A percentile compares a stretch with the other conserved stretches of the same genome.
These are phyloP conservation scores for Philhelius pedissequus DNA, from an alignment of 2,888 invertebrate genomes.

Conservation along the genomic window DNA sequence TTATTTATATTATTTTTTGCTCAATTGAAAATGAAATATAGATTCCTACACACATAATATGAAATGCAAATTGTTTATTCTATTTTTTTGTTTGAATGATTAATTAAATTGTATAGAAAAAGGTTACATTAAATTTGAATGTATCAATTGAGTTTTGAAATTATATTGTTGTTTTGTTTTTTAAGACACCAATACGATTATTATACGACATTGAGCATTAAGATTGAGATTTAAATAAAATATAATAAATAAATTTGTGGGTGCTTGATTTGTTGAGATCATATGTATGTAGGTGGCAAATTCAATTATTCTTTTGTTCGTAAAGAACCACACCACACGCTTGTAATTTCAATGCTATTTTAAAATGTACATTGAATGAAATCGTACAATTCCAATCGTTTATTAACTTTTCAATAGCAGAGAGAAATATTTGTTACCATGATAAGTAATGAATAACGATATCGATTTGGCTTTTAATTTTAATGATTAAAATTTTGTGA, in stretches of 20 bases:
- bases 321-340: not conserved
- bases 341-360: not conserved
- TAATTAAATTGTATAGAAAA: constrained; percentile 27
- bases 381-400: not conserved
- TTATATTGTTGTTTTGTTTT: not conserved
- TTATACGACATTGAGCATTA: not conserved
- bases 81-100: not conserved
- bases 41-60: constrained; percentile 29
- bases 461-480: not conserved
- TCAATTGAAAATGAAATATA: not conserved
- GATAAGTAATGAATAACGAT: not conserved
- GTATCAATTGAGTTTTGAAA: not conserved
- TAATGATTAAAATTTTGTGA: too few species aligned
- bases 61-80: constrained; percentile 46
- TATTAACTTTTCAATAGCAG: not conserved
- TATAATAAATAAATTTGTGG: constrained; percentile 18
- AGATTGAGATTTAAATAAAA: constrained; percentile 24
- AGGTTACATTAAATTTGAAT: not conserved
- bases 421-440: not conserved
- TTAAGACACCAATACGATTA: not conserved
- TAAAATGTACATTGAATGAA: not conserved
- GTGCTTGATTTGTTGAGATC: constrained; percentile 1
- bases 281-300: not conserved
- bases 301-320: not conserved
- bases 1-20: not conserved